A percentile compares a stretch with the other conserved stretches of the same genome.
Evolutionary conservation across 2,113 vertebrate genomes (phyloP).

Genomic region (Pangasianodon hypophthalmus): DNA sequence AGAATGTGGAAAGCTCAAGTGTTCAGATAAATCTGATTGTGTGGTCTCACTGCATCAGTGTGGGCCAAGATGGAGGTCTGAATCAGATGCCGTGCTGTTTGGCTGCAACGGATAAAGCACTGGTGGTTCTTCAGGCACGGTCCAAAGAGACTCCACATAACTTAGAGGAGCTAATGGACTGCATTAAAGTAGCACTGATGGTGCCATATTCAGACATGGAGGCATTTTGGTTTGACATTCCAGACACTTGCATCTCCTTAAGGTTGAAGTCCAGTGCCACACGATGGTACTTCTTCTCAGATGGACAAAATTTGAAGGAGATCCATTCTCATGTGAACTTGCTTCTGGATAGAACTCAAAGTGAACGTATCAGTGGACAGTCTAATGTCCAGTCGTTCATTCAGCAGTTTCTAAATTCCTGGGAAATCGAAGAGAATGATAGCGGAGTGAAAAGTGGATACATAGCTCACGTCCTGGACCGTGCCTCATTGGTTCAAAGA

Average conservation of each 20-base stretch:
- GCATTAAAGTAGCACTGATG: slow-evolving; percentile 75
- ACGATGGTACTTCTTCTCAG: slow-evolving; percentile 80
- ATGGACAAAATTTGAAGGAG: slow-evolving; percentile 77
- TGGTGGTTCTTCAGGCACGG: slow-evolving; percentile 80
- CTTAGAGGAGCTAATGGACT: slow-evolving; percentile 74
- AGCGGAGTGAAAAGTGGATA: slow-evolving; percentile 81
- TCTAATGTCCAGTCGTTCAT: slow-evolving; percentile 79
- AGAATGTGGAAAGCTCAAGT: slow-evolving; percentile 31
- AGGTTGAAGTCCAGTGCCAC: slow-evolving; percentile 69
- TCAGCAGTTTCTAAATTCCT: slow-evolving; percentile 80
- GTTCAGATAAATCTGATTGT: slow-evolving; percentile 74
- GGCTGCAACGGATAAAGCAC: slow-evolving; percentile 75
- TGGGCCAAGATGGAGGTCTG: slow-evolving; percentile 74
- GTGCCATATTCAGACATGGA: slow-evolving; percentile 77
- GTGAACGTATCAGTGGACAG: slow-evolving; percentile 59
- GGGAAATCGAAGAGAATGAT: slow-evolving; percentile 82
- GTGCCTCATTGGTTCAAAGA: slow-evolving; percentile 51
- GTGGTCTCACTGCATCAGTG: slow-evolving; percentile 85
- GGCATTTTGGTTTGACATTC: slow-evolving; percentile 79
- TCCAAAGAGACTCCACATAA: slow-evolving; percentile 65
- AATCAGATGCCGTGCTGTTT: slow-evolving; percentile 84
- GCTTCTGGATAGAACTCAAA: slow-evolving; percentile 63
- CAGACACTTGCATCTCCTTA: slow-evolving; percentile 81
- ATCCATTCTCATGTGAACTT: slow-evolving; percentile 72
- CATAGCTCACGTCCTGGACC: slow-evolving; percentile 76